These are phyloP conservation scores for Nansenia antarctica DNA, from an alignment of 2,113 vertebrate species.

Conservation along the genomic window DNA sequence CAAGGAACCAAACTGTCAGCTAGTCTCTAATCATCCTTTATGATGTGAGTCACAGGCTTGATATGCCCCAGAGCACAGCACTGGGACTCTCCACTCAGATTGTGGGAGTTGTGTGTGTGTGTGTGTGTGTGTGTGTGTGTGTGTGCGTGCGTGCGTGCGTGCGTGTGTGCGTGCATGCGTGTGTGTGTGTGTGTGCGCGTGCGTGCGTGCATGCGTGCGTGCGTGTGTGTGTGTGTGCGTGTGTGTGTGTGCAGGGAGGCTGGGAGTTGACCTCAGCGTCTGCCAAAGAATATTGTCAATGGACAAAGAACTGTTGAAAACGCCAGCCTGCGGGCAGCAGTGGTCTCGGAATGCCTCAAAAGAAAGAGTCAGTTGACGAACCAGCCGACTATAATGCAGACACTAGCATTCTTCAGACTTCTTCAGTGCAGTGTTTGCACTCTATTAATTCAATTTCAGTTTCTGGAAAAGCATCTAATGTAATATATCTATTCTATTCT, in stretches of 20 bases:
- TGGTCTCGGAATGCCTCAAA: slow-evolving; percentile 12
- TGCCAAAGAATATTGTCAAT: slow-evolving; percentile 67
- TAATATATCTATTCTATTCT: neutral
- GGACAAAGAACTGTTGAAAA: slow-evolving; percentile 72
- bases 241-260: slow-evolving; percentile 47
- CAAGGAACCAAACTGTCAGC: slow-evolving; percentile 66
- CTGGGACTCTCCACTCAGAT: slow-evolving; percentile 43
- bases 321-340: slow-evolving; percentile 26
- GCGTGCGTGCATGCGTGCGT: slow-evolving; percentile 7
- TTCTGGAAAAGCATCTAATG: neutral
- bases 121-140: neutral
- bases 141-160: neutral
- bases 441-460: neutral
- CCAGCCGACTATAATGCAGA: slow-evolving; percentile 16
- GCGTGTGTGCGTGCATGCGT: neutral
- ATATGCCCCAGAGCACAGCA: slow-evolving; percentile 69
- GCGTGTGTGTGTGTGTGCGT: slow-evolving; percentile 38
- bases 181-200: neutral
- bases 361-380: neutral
- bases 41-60: slow-evolving; percentile 67
- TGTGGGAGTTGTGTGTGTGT: neutral
- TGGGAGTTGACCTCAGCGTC: slow-evolving; percentile 52
- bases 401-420: neutral
- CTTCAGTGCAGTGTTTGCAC: neutral
- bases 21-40: slow-evolving; percentile 65